Percentiles rank a stretch among this genome's conserved stretches.
Conservation (phyloP, 2,113 vertebrate genomes). For the Lutjanus erythropterus region DNA sequence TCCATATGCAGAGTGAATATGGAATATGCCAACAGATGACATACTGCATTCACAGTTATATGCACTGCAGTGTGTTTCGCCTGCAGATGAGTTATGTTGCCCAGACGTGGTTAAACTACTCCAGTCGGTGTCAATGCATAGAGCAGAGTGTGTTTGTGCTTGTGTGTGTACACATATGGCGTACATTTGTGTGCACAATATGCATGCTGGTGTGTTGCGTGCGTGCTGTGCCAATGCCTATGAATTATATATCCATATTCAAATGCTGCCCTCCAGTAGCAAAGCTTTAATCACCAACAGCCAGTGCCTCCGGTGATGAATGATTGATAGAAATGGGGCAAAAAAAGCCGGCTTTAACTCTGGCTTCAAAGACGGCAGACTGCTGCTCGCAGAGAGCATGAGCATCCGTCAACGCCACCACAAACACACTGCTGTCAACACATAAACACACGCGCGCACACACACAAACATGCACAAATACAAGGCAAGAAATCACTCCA, state of each 20-base stretch:
- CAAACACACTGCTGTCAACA: conserved; percentile 72
- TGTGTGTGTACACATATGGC: conserved; percentile 38
- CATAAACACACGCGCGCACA: conserved; percentile 43
- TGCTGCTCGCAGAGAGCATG: conserved; percentile 63
- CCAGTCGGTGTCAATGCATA: conserved; percentile 29
- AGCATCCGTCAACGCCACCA: conserved; percentile 72
- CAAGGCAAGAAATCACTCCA: conserved; percentile 38
- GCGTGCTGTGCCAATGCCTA: conserved; percentile 66
- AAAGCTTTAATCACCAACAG: conserved; percentile 86
- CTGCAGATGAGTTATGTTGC: conserved; percentile 43
- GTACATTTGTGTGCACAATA: conserved; percentile 21
- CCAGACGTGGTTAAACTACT: conserved; percentile 38
- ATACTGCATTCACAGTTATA: conserved; percentile 27
- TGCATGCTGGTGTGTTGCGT: conserved; percentile 42
- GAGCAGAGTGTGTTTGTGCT: conserved; percentile 1
- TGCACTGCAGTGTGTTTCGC: conserved; percentile 27
- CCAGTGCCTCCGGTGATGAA: conserved; percentile 84
- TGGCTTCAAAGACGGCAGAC: conserved; percentile 82
- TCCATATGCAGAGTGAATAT: conserved; percentile 52
- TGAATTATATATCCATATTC: conserved; percentile 87
- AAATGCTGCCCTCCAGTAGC: conserved; percentile 81
- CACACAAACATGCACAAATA: no score
- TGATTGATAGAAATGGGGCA: conserved; percentile 88
- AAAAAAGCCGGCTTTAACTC: conserved; percentile 77
- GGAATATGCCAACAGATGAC: conserved; percentile 54